A percentile compares a stretch with the other conserved stretches of the same genome.
These are phyloP conservation scores for Drosophila chauvacae DNA, from an alignment of 1,140 invertebrate genomes.

Conservation along the genomic window DNA sequence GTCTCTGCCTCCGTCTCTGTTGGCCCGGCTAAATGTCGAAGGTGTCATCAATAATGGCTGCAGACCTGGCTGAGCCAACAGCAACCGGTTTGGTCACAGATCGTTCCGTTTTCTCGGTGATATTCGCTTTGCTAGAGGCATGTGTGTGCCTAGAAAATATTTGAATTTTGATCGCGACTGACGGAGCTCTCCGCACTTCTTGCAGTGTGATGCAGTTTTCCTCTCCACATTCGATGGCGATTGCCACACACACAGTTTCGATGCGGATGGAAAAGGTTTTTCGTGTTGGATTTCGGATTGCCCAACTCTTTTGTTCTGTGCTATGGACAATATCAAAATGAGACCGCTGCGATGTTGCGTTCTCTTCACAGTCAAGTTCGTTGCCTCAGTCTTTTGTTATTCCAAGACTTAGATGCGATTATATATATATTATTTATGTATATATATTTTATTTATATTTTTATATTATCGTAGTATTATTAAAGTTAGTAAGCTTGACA, in stretches of 20 bases:
- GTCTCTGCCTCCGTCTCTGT: neutral
- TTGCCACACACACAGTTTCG: conserved; percentile 44
- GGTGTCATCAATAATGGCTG: conserved; percentile 73
- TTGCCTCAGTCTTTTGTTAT: conserved; percentile 74
- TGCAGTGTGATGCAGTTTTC: conserved; percentile 51
- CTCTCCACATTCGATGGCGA: conserved; percentile 16
- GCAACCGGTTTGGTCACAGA: conserved; percentile 60
- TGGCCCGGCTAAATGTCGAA: conserved; percentile 71
- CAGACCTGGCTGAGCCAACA: conserved; percentile 15
- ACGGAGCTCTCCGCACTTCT: conserved; percentile 10
- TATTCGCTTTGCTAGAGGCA: conserved; percentile 56
- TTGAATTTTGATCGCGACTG: conserved; percentile 67
- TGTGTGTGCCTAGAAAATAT: conserved; percentile 47
- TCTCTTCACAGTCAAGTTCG: conserved; percentile 59
- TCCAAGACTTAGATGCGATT: neutral
- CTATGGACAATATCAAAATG: conserved; percentile 6
- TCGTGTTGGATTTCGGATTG: conserved; percentile 10
- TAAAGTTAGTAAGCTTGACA: neutral
- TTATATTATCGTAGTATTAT: neutral
- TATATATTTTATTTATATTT: neutral
- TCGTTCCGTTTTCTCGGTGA: conserved; percentile 39
- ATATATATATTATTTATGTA: neutral
- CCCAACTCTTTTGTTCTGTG: conserved; percentile 55
- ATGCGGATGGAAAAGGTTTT: conserved; percentile 45
- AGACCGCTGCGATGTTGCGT: conserved; percentile 8